phyloP scores from a whole-genome alignment of 2,888 invertebrate species.

The Philonicus albiceps region DNA sequence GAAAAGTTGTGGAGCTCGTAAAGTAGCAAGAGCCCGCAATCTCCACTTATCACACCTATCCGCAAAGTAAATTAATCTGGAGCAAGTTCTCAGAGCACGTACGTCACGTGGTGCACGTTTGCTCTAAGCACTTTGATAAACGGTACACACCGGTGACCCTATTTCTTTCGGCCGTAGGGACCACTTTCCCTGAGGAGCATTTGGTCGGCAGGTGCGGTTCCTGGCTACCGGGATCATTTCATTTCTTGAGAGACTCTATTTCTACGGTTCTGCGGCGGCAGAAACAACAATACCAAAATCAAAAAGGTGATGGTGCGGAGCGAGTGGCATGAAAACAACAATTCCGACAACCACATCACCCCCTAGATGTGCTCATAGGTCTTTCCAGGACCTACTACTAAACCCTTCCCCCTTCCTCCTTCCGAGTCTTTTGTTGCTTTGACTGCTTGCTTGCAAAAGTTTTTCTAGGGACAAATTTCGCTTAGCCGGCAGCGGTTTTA shows the following conservation, averaged over 20 bases:
- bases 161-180: conserved; percentile 23
- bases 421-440: neutral
- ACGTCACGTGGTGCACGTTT: neutral
- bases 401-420: neutral
- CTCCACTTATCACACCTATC: neutral
- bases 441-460: neutral
- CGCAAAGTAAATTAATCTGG: neutral
- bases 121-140: conserved; percentile 24
- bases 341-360: neutral
- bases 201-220: neutral
- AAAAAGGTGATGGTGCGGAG: neutral
- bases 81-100: conserved; percentile 19
- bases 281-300: neutral
- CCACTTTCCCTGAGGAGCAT: neutral
- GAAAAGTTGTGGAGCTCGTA: neutral
- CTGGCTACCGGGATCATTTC: neutral
- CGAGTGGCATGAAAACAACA: neutral
- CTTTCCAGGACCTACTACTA: neutral
- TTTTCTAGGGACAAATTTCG: conserved; percentile 28
- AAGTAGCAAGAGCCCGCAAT: neutral
- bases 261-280: neutral
- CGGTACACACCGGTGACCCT: conserved; percentile 34
- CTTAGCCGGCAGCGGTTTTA: conserved; percentile 37
- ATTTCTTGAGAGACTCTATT: neutral
- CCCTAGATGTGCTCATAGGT: neutral